phyloP scores from a whole-genome alignment of 1,140 invertebrate species.

The Drosophila biarmipes region DNA sequence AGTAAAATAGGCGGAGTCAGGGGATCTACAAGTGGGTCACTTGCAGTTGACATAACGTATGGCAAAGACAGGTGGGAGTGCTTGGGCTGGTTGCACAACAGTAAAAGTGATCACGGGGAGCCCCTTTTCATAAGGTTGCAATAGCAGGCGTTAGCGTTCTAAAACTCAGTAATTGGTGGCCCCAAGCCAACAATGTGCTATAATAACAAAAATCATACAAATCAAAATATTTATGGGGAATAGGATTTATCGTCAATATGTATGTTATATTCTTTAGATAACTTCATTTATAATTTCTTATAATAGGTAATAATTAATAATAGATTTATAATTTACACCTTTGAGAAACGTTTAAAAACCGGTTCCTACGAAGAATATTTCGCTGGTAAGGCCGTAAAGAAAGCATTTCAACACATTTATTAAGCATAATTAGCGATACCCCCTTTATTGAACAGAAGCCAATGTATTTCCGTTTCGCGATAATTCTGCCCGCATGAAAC shows the following conservation, averaged over 20 bases:
- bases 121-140: neutral
- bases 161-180: too few relatives aligned
- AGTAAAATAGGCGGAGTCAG: conserved; percentile 2
- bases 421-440: conserved; percentile 18
- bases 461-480: conserved; percentile 34
- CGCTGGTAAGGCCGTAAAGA: neutral
- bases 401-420: conserved; percentile 2
- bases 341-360: too few relatives aligned
- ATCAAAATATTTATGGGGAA: neutral
- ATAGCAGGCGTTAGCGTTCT: neutral
- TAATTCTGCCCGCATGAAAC: conserved; percentile 24
- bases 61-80: conserved; percentile 52
- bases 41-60: conserved; percentile 54
- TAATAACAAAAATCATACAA: neutral
- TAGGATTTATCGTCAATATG: too few relatives aligned
- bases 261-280: too few relatives aligned
- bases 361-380: too few relatives aligned
- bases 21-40: conserved; percentile 58
- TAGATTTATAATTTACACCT: too few relatives aligned
- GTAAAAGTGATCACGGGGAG: conserved; percentile 42
- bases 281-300: too few relatives aligned
- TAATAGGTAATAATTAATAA: too few relatives aligned
- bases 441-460: conserved; percentile 32
- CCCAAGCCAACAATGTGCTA: neutral
- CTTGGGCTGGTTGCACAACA: neutral